Base-by-base conservation (phyloP, 2,113 vertebrate genomes). In the Indicator maculatus region DNA sequence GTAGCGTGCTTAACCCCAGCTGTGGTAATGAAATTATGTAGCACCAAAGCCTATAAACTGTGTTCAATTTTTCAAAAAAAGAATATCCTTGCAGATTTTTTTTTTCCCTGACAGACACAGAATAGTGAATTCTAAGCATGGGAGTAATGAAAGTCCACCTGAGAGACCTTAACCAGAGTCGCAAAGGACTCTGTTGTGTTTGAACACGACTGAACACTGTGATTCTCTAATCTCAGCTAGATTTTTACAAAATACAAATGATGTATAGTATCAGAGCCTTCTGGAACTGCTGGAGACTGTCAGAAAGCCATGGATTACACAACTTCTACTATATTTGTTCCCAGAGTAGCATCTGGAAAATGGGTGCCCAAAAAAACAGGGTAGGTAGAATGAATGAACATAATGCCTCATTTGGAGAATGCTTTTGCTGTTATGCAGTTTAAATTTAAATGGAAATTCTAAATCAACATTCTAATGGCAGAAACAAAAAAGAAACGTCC, bases 331-430 rank as follows among this genome's bases (percentile, higher is more conserved):
- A 9, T 38, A 72, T 83, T 90, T 93, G 11, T 78, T 92, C 79
- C 44, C n/a, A 81, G 20, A 67, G 19, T 23, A 95, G 26, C 86
- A 90, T 91, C 89, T 86, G 75, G 60, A 87, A 93, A 91, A 91
- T 50, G 38, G 38, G 31, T 89, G 55, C 64, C 56, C 60, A 83
- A 56, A 85, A n/a, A 6, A 79, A 80, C 17, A 93, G 19, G 24
- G 7, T 80, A 85, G 56, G 38, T 93, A 80, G 60, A 91, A 74
- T 28, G 33, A 88, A 28, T 85, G 47, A 88, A 87, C 80, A 12
- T 63, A 91, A 73, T 70, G 28, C 28, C 19, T 92, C 78, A 70
- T 92, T 85, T 81, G 58, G 38, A 93, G 38, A 86, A 86, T 72
- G 16, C 1, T 65, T 61, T 88, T 89, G 12, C n/a, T 96, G n/a